Percentiles rank a stretch among this genome's conserved stretches.
Conservation (phyloP, 2,113 vertebrate species). For the Ovis aries region ARS-UI_Ramb_v3.0 NC_056062.1:1661001-1661500, state of each 20-base stretch:
- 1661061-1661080: background rate
- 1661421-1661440: background rate
- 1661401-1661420: background rate
- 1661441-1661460: background rate
- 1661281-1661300: background rate
- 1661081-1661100: background rate
- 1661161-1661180: background rate
- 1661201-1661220: background rate
- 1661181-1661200: background rate
- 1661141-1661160: background rate
- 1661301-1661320: background rate
- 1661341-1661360: background rate
- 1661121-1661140: background rate
- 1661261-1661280: background rate
- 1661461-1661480: background rate
- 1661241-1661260: background rate
- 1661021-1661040: background rate
- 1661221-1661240: background rate
- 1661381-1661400: background rate
- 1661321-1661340: background rate
- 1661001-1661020: background rate
- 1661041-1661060: background rate
- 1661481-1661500: background rate
- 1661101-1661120: background rate
- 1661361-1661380: conserved; percentile 11